Conservation (phyloP, 2,113 vertebrate genomes). For the Nymphicus hollandicus region DNA sequence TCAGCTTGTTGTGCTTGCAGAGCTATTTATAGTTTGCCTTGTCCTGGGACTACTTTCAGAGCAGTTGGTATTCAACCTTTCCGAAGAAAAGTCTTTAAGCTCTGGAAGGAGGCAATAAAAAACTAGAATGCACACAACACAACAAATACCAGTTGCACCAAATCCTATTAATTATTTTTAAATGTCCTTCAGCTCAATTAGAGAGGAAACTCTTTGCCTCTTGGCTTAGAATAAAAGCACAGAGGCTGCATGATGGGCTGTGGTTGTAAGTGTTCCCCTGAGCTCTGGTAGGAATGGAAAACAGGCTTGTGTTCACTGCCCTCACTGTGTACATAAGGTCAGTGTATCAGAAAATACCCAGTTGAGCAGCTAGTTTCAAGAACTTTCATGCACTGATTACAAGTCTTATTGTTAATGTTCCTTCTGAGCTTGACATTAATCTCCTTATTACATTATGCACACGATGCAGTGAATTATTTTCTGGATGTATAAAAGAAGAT, state of each 20-base stretch:
- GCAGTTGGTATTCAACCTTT: conserved; percentile 25
- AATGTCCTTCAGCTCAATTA: conserved; percentile 39
- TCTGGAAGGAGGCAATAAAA: conserved; percentile 38
- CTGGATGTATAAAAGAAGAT: not conserved
- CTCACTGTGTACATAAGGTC: not conserved
- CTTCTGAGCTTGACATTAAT: not conserved
- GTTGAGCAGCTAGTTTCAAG: not conserved
- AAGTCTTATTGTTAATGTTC: not conserved
- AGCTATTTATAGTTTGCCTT: conserved; percentile 49
- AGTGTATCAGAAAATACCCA: conserved; percentile 25
- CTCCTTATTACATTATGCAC: not conserved
- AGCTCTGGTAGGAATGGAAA: conserved; percentile 8
- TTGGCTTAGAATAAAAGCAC: conserved; percentile 42
- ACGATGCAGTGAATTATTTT: not conserved
- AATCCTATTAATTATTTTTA: conserved; percentile 56
- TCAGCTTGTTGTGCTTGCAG: conserved; percentile 25
- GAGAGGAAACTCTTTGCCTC: conserved; percentile 18
- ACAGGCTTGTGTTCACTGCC: not conserved
- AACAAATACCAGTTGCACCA: conserved; percentile 25
- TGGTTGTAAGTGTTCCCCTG: not conserved
- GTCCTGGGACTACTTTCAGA: conserved; percentile 42
- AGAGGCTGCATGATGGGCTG: not conserved
- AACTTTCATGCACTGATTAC: not conserved
- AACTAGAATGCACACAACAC: not conserved
- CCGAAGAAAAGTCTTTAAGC: conserved; percentile 29